Base-by-base conservation (phyloP, 2,113 vertebrate species). In the Cheilinus undulatus region DNA sequence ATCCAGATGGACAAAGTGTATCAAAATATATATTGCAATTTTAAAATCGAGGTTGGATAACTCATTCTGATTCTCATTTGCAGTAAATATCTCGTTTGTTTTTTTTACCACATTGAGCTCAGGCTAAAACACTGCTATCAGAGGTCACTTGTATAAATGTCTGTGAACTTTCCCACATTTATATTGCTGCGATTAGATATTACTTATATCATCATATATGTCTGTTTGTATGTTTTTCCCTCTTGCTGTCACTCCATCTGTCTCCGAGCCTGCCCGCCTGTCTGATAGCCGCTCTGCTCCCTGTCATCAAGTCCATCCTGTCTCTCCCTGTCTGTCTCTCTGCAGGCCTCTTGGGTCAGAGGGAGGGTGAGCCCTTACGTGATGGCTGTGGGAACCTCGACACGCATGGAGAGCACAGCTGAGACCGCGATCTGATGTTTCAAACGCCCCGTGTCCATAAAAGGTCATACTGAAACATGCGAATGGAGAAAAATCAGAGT, bases 341-440 rank as follows among this genome's bases (percentile, higher is more conserved):
- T 28, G 66, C 62, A 62, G 74, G 70, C 82, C 90, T 73, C 72
- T 52, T 3, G 52, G 88, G 89, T 89, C 88, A 87, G 80, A 62
- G 68, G 49, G 52, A 75, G 79, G 69, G 20, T 53, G 74, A 77
- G 60, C 81, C 49, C 58, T 83, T 38, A 68, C 68, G 32, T 59
- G 70, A 69, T 22, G 52, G 50, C 73, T 89, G 89, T 92, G 90
- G 86, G 90, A 92, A 92, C 82, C 28, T 3, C 69, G 3, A 69
- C 73, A 66, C 9, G 10, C 73, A 72, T 36, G 73, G 71, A 48
- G 57, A 61, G 66, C 53, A 24, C 46, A 69, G 74, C 82, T 59
- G 75, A 79, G 48, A 65, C 49, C 42, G 5, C 3, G 57, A 11
- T 13, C 14, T 14, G 54, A 48, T 26, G 54, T 68, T 75, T 45